Percentiles rank a stretch among this genome's conserved stretches.
Evolutionary conservation across 2,797 vertebrate species (phyloP).

Genomic region (Poecilia picta): DNA sequence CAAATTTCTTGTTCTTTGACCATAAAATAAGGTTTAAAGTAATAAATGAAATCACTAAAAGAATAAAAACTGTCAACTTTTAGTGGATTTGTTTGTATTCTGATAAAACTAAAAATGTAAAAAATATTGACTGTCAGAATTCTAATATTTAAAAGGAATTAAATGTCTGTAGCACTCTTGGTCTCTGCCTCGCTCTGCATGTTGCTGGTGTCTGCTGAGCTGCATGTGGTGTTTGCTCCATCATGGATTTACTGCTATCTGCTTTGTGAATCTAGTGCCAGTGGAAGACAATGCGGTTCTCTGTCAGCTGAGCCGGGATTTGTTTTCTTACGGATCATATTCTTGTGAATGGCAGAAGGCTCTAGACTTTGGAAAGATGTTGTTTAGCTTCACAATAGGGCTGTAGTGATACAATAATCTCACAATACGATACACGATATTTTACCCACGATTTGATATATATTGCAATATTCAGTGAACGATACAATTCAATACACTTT

Average conservation of each 20-base stretch:
- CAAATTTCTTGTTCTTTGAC: background rate
- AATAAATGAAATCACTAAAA: background rate
- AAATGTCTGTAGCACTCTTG: background rate
- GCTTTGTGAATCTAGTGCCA: background rate
- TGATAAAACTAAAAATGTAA: background rate
- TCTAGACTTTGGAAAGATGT: background rate
- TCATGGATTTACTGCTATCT: background rate
- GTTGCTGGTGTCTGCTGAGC: background rate
- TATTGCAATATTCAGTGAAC: too few relatives aligned
- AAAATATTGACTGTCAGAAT: background rate
- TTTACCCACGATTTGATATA: too few relatives aligned
- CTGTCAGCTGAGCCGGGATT: background rate
- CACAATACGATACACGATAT: too few relatives aligned
- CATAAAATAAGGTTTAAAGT: background rate
- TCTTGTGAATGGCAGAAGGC: background rate
- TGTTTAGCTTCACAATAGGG: background rate
- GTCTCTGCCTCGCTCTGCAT: background rate
- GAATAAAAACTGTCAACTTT: too few relatives aligned
- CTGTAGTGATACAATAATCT: too few relatives aligned
- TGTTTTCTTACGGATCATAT: background rate
- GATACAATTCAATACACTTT: too few relatives aligned
- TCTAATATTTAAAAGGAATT: background rate
- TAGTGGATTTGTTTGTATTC: background rate
- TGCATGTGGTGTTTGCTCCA: background rate
- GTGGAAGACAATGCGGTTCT: background rate